Evolutionary conservation across 2,888 invertebrate species (phyloP).

Genomic region (Coenonympha glycerion): DNA sequence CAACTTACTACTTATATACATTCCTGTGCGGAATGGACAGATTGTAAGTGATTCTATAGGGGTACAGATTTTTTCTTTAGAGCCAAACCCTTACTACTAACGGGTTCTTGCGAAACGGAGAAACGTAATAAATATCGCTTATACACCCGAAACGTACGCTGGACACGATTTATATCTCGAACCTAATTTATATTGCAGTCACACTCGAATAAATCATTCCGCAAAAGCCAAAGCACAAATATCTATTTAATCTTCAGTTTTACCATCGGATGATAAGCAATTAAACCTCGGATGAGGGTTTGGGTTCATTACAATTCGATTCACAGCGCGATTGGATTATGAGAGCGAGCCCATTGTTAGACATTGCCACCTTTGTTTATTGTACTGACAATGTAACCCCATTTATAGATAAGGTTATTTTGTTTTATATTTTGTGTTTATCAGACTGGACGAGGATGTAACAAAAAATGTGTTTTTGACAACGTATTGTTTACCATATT

Average conservation of each 20-base stretch:
- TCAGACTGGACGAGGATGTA: too few species aligned
- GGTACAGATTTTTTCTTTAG: too few species aligned
- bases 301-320: conserved; percentile 25
- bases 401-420: conserved; percentile 2
- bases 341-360: conserved; percentile 18
- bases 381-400: background rate
- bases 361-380: conserved; percentile 20
- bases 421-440: background rate
- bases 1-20: too few species aligned
- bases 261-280: conserved; percentile 25
- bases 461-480: too few species aligned
- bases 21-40: too few species aligned
- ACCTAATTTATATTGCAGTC: conserved; percentile 16
- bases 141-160: background rate
- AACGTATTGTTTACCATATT: too few species aligned
- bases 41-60: too few species aligned
- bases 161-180: conserved; percentile 3
- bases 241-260: conserved; percentile 23
- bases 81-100: too few species aligned
- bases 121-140: background rate
- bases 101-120: too few species aligned
- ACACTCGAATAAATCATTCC: conserved; percentile 14
- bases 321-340: conserved; percentile 25
- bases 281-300: conserved; percentile 26
- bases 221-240: conserved; percentile 17